Evolutionary conservation across 2,113 vertebrate species (phyloP).

Genomic region (Plecturocebus donacophilus): DNA sequence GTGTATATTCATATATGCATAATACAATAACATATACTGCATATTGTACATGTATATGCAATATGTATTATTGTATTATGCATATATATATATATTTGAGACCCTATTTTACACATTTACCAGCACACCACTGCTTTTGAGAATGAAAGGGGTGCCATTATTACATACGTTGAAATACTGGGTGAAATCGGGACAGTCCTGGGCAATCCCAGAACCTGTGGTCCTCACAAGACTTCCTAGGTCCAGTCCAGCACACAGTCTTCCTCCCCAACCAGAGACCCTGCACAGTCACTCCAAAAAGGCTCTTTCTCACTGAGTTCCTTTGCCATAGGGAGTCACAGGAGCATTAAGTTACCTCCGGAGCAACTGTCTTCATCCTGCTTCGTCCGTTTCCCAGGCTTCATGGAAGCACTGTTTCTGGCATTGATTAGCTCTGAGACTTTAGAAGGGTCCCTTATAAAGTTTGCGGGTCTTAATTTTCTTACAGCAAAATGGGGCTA

Average conservation of each 20-base stretch:
- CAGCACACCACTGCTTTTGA: background rate
- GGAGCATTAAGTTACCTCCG: background rate
- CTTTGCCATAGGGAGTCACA: background rate
- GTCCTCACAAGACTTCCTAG: background rate
- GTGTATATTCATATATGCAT: too few relatives aligned
- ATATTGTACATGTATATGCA: too few relatives aligned
- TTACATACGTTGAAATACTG: too few relatives aligned
- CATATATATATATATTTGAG: too few relatives aligned
- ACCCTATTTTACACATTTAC: background rate
- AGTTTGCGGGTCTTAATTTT: background rate
- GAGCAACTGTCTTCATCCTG: background rate
- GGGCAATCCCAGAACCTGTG: background rate
- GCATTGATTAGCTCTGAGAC: background rate
- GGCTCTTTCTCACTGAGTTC: background rate
- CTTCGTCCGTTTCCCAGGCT: background rate
- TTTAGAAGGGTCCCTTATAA: background rate
- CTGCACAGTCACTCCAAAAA: background rate
- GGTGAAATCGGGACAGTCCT: background rate
- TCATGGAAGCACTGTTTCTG: background rate
- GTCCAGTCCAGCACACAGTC: background rate
- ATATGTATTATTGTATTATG: too few relatives aligned
- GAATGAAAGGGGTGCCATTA: background rate
- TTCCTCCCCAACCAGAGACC: too few relatives aligned
- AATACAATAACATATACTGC: too few relatives aligned
- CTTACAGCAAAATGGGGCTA: background rate